phyloP scores from a whole-genome alignment of 2,888 invertebrate genomes.

The Tachystola acroxantha region DNA sequence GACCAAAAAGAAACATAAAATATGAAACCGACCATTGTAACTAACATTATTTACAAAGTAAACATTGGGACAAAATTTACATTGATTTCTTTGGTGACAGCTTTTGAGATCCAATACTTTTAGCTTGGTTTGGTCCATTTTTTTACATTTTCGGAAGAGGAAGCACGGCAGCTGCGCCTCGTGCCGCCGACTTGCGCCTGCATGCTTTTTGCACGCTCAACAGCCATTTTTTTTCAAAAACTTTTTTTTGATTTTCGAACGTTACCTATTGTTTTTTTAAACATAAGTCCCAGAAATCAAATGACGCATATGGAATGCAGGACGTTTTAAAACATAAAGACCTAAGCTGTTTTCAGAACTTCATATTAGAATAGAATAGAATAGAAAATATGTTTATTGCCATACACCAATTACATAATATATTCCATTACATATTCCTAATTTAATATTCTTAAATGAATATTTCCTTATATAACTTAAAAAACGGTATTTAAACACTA shows the following conservation, averaged over 20 bases:
- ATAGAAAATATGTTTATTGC: too few species aligned
- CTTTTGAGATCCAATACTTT: constrained; percentile 49
- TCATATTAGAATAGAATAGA: too few species aligned
- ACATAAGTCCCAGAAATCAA: constrained; percentile 14
- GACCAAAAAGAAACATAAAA: background rate
- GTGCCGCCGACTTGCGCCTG: constrained; percentile 56
- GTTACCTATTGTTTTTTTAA: constrained; percentile 33
- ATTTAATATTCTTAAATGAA: too few species aligned
- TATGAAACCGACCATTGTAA: background rate
- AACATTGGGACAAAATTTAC: constrained; percentile 17
- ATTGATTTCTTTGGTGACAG: constrained; percentile 57
- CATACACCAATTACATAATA: too few species aligned
- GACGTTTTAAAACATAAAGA: too few species aligned
- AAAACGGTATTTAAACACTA: too few species aligned
- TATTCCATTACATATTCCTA: too few species aligned
- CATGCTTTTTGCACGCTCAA: constrained; percentile 59
- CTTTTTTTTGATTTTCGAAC: constrained; percentile 43
- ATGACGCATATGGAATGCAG: constrained; percentile 27
- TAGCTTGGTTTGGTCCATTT: constrained; percentile 30
- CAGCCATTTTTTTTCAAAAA: constrained; percentile 42
- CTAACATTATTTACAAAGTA: constrained; percentile 4
- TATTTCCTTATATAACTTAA: too few species aligned
- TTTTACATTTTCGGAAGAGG: constrained; percentile 66
- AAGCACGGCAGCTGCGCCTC: constrained; percentile 70
- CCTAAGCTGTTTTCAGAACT: too few species aligned